Conservation (phyloP, 2,888 invertebrate species). For the Folsomia candida region DNA sequence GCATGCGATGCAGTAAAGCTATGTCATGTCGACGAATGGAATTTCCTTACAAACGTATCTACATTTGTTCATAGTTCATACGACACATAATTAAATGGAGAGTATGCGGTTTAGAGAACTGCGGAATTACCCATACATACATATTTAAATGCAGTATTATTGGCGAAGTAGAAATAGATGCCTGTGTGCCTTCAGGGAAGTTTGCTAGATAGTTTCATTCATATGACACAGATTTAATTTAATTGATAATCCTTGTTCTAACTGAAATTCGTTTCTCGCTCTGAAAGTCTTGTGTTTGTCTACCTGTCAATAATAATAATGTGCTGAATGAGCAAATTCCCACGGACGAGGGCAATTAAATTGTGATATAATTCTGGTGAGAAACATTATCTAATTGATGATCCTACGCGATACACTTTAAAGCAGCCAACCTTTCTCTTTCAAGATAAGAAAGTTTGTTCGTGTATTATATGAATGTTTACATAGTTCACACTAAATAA, state of each 20-base stretch:
- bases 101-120: no score
- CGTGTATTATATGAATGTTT: not conserved
- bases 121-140: no score
- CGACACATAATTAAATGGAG: no score
- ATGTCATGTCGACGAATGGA: no score
- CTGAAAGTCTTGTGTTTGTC: not conserved
- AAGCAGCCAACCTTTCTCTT: not conserved
- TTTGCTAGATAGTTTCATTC: not conserved
- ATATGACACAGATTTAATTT: not conserved
- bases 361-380: not conserved
- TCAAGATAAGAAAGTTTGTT: slow-evolving; percentile 1
- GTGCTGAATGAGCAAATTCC: not conserved
- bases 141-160: no score
- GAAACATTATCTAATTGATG: not conserved
- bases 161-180: not conserved
- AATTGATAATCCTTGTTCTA: not conserved
- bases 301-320: not conserved
- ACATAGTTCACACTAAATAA: not conserved
- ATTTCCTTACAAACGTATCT: no score
- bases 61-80: no score
- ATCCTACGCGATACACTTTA: not conserved
- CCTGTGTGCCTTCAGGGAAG: not conserved
- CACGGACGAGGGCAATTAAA: slow-evolving; percentile 1
- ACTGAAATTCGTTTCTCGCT: no score
- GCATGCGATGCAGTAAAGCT: no score